Percentiles rank a stretch among this genome's conserved stretches.
Evolutionary conservation across 2,797 vertebrate species (phyloP).

Genomic region (Sphaeramia orbicularis): DNA sequence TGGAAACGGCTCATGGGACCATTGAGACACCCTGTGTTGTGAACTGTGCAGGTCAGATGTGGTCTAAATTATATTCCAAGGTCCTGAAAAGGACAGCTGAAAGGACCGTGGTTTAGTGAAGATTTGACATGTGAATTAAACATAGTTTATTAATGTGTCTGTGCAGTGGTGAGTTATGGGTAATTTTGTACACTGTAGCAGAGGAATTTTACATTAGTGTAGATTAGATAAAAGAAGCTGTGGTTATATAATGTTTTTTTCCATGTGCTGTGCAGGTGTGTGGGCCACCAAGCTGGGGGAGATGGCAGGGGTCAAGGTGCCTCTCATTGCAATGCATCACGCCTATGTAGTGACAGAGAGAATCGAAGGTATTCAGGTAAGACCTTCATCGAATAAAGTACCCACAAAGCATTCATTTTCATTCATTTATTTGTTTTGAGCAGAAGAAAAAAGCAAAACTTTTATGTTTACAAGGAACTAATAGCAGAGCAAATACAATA

Average conservation of each 20-base stretch:
- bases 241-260: not conserved
- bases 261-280: slow-evolving; percentile 83
- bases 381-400: not conserved
- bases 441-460: too few relatives aligned
- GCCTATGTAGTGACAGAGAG: slow-evolving; percentile 97
- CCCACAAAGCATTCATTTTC: too few relatives aligned
- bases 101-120: not conserved
- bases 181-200: too few relatives aligned
- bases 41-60: slow-evolving; percentile 93
- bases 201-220: too few relatives aligned
- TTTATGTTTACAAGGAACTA: too few relatives aligned
- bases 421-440: too few relatives aligned
- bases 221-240: too few relatives aligned
- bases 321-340: slow-evolving; percentile 94
- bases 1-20: slow-evolving; percentile 89
- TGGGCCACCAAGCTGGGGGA: slow-evolving; percentile 92
- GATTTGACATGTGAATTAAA: not conserved
- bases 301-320: slow-evolving; percentile 95
- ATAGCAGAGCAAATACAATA: too few relatives aligned
- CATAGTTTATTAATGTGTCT: not conserved
- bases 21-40: slow-evolving; percentile 93
- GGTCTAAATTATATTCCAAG: not conserved
- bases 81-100: not conserved
- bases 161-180: too few relatives aligned
- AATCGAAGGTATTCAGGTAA: slow-evolving; percentile 97